Evolutionary conservation across 1,140 invertebrate genomes (phyloP).

Genomic region (Phymorhynchus buccinoides): DNA sequence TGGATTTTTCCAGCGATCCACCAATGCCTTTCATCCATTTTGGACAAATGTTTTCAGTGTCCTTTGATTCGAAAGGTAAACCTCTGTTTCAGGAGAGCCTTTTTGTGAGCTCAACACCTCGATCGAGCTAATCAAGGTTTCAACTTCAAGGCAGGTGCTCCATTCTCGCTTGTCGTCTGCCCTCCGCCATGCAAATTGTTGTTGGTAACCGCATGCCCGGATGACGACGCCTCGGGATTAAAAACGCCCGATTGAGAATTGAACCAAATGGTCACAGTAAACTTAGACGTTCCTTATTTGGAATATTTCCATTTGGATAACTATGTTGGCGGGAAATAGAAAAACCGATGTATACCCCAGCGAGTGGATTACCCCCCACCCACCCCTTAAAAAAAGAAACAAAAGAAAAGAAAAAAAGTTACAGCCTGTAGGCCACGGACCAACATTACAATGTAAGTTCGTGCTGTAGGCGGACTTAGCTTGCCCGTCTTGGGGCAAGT

Average conservation of each 20-base stretch:
- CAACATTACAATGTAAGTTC: too few relatives aligned
- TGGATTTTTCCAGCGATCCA: conserved; percentile 73
- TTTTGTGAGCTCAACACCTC: not conserved
- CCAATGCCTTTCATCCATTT: conserved; percentile 74
- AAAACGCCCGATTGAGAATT: not conserved
- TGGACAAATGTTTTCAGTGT: conserved; percentile 35
- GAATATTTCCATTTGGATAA: not conserved
- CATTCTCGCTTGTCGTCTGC: conserved; percentile 40
- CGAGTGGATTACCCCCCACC: too few relatives aligned
- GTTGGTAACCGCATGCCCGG: conserved; percentile 60
- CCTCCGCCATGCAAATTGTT: conserved; percentile 63
- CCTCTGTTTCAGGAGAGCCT: not conserved
- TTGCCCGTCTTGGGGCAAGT: too few relatives aligned
- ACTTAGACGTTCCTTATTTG: not conserved
- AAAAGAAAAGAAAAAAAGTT: too few relatives aligned
- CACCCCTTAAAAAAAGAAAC: not conserved
- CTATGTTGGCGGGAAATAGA: not conserved
- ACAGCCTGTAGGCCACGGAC: too few relatives aligned
- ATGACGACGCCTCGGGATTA: conserved; percentile 41
- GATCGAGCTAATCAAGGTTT: not conserved
- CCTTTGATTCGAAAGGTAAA: not conserved
- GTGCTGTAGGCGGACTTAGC: too few relatives aligned
- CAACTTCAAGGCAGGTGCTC: not conserved
- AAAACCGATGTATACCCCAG: too few relatives aligned
- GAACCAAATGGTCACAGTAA: not conserved